Percentiles rank a stretch among this genome's conserved stretches.
Evolutionary conservation across 2,113 vertebrate genomes (phyloP).

Genomic region (Lamprotornis superbus): DNA sequence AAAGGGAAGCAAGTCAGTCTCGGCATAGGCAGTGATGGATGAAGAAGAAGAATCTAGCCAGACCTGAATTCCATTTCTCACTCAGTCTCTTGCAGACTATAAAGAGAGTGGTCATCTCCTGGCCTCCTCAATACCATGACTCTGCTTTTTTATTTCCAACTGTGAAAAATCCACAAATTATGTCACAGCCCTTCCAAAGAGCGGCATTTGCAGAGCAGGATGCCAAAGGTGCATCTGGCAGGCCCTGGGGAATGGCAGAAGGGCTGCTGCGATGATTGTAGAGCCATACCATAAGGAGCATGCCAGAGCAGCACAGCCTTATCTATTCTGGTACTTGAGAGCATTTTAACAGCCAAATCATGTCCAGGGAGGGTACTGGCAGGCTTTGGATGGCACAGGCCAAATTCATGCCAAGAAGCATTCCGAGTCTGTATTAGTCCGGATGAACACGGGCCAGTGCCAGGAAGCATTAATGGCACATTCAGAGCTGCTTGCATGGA

Average conservation of each 20-base stretch:
- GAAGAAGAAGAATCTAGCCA: not conserved
- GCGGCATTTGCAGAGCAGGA: accelerated
- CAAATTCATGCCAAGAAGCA: not conserved
- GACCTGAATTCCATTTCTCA: not conserved
- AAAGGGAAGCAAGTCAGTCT: not conserved
- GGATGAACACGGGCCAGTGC: accelerated
- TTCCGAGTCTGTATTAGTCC: not conserved
- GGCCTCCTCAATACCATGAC: not conserved
- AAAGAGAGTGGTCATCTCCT: not conserved
- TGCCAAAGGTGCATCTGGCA: not conserved
- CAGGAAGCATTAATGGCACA: not conserved
- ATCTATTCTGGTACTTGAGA: not conserved
- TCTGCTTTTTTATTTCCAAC: not conserved
- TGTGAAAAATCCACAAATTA: not conserved
- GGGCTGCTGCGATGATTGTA: not conserved
- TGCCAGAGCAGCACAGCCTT: not conserved
- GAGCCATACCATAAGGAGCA: not conserved
- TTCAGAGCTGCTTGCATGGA: not conserved
- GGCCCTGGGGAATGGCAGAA: not conserved
- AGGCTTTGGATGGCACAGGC: not conserved
- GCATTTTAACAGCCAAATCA: not conserved
- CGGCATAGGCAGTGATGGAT: not conserved
- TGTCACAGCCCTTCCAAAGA: not conserved
- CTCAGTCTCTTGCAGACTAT: not conserved
- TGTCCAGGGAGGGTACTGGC: not conserved